These are phyloP conservation scores for Oscheius onirici DNA, from an alignment of 2,888 invertebrate species.

Conservation along the genomic window DNA sequence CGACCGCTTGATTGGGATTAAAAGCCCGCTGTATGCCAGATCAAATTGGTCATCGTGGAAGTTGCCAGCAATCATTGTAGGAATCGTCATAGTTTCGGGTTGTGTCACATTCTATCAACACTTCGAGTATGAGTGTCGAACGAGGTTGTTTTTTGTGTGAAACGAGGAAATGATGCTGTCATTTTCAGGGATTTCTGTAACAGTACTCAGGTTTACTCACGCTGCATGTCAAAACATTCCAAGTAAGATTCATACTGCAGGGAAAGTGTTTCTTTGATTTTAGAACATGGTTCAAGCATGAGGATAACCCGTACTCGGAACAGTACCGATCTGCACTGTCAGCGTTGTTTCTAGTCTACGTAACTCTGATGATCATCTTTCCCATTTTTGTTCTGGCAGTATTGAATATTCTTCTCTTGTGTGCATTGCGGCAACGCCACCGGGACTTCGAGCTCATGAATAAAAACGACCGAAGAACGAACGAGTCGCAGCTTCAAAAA, in stretches of 20 bases:
- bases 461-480: slow-evolving; percentile 18
- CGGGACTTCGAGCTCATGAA: slow-evolving; percentile 20
- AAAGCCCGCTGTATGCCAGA: slow-evolving; percentile 63
- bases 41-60: slow-evolving; percentile 59
- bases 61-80: slow-evolving; percentile 57
- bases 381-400: slow-evolving; percentile 67
- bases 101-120: slow-evolving; percentile 66
- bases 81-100: slow-evolving; percentile 60
- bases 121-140: slow-evolving; percentile 61
- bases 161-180: not conserved
- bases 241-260: slow-evolving; percentile 42
- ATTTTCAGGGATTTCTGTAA: slow-evolving; percentile 51
- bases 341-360: slow-evolving; percentile 40
- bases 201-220: slow-evolving; percentile 63
- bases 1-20: slow-evolving; percentile 67
- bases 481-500: slow-evolving; percentile 44
- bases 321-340: slow-evolving; percentile 51
- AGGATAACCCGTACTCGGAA: slow-evolving; percentile 61
- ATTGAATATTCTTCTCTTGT: slow-evolving; percentile 65
- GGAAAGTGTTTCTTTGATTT: slow-evolving; percentile 15
- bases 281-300: slow-evolving; percentile 64
- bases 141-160: slow-evolving; percentile 35
- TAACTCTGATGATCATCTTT: slow-evolving; percentile 63
- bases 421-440: slow-evolving; percentile 56
- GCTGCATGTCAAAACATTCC: slow-evolving; percentile 59